A percentile compares a stretch with the other conserved stretches of the same genome.
phyloP scores from a whole-genome alignment of 2,888 invertebrate species.

The Clivina fossor region DNA sequence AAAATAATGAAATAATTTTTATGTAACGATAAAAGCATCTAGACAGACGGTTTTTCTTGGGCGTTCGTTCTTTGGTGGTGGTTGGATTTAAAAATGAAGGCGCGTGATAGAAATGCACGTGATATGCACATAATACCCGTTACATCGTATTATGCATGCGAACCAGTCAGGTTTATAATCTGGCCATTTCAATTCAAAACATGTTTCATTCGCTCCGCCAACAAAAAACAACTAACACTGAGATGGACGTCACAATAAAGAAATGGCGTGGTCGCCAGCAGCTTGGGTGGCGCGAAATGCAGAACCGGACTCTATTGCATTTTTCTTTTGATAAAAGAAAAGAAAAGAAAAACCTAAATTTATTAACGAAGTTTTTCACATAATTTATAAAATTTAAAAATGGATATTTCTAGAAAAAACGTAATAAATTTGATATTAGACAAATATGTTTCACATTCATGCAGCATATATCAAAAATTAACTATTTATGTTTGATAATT shows the following conservation, averaged over 20 bases:
- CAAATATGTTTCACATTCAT: no score
- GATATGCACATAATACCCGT: slow-evolving; percentile 35
- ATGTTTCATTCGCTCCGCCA: slow-evolving; percentile 36
- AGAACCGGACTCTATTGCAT: slow-evolving; percentile 6
- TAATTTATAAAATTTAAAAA: no score
- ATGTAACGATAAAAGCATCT: no score
- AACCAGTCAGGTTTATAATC: slow-evolving; percentile 33
- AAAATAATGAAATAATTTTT: no score
- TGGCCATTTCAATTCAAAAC: slow-evolving; percentile 36
- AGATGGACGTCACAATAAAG: slow-evolving; percentile 34
- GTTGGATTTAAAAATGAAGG: slow-evolving; percentile 19
- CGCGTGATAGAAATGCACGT: slow-evolving; percentile 32
- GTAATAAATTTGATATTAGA: no score
- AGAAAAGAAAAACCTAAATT: no score
- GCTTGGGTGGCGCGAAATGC: slow-evolving; percentile 30
- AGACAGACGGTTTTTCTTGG: no score
- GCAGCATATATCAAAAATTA: no score
- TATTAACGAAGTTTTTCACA: no score
- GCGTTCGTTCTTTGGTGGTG: no score
- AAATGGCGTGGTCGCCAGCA: slow-evolving; percentile 34
- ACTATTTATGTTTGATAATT: no score
- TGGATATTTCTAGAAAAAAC: no score
- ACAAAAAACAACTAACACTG: slow-evolving; percentile 35
- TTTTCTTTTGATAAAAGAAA: not conserved
- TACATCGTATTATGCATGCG: slow-evolving; percentile 34